Percentiles rank a stretch among this genome's conserved stretches.
phyloP scores from a whole-genome alignment of 2,797 vertebrate species.

The Enteromius mattozi region DNA sequence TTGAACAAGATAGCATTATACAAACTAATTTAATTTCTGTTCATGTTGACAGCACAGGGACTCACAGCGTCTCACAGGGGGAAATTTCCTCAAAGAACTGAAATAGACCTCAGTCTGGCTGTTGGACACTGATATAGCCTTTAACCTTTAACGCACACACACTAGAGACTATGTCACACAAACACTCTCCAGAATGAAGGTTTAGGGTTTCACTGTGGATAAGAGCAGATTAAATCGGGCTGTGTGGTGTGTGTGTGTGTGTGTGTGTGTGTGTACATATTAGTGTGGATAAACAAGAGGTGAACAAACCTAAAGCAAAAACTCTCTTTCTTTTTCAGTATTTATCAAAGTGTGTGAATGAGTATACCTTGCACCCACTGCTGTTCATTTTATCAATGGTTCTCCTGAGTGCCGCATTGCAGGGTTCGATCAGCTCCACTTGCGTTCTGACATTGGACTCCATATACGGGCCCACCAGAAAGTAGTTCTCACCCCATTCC shows the following conservation, averaged over 20 bases:
- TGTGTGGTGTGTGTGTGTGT: conserved; percentile 18
- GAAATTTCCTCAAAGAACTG: conserved; percentile 41
- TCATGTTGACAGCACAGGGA: neutral
- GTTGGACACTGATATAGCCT: conserved; percentile 72
- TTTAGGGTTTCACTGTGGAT: conserved; percentile 52
- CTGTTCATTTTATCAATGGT: conserved; percentile 93
- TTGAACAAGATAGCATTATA: neutral
- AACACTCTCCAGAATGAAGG: conserved; percentile 41
- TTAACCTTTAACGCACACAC: conserved; percentile 79
- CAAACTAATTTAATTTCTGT: neutral
- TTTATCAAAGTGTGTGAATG: neutral
- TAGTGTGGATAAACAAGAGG: neutral
- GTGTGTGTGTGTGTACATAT: neutral
- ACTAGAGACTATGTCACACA: conserved; percentile 64
- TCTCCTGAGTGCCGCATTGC: conserved; percentile 81
- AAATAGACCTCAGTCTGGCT: conserved; percentile 60
- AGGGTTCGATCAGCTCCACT: conserved; percentile 92
- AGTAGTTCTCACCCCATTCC: conserved; percentile 96
- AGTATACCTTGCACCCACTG: conserved; percentile 91
- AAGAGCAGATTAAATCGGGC: conserved; percentile 7
- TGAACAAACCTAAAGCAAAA: neutral
- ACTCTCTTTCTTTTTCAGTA: neutral
- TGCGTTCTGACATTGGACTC: conserved; percentile 93
- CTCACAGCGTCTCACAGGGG: neutral
- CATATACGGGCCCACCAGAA: conserved; percentile 90